Percentiles rank a stretch among this genome's conserved stretches.
Conservation (phyloP, 2,797 vertebrate genomes). For the Intellagama lesueurii region DNA sequence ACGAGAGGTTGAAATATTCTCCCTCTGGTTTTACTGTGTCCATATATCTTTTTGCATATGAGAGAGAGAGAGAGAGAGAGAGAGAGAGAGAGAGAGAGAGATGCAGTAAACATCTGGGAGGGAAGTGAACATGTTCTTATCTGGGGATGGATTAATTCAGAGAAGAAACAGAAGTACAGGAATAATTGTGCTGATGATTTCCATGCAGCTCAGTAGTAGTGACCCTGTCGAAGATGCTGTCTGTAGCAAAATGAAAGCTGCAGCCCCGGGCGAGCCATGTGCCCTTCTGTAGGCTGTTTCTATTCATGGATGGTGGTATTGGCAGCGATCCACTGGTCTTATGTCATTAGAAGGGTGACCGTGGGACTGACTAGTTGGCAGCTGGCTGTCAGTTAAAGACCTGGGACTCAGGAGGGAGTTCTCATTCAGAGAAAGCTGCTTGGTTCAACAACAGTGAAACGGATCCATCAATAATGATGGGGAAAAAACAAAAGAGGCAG, state of each 20-base stretch:
- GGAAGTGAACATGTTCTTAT: neutral
- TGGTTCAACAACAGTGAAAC: neutral
- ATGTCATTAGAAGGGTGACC: neutral
- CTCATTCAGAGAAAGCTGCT: neutral
- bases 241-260: constrained; percentile 29
- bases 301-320: neutral
- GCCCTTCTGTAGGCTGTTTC: neutral
- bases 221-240: constrained; percentile 8
- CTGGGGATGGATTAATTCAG: constrained; percentile 1
- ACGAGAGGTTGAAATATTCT: neutral
- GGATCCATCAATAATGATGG: neutral
- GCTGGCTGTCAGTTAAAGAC: neutral
- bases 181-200: constrained; percentile 14
- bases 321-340: neutral
- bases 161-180: neutral
- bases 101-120: neutral
- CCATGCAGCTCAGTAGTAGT: neutral
- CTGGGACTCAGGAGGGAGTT: neutral
- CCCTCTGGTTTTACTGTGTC: neutral
- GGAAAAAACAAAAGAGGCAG: neutral
- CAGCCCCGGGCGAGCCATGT: constrained; percentile 25
- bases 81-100: neutral
- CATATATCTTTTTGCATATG: neutral
- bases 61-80: neutral
- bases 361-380: rapidly evolving